Evolutionary conservation across 2,113 vertebrate genomes (phyloP), one percentile per base, ranked within the genome.

Genomic region (Noctilio leporinus): DNA sequence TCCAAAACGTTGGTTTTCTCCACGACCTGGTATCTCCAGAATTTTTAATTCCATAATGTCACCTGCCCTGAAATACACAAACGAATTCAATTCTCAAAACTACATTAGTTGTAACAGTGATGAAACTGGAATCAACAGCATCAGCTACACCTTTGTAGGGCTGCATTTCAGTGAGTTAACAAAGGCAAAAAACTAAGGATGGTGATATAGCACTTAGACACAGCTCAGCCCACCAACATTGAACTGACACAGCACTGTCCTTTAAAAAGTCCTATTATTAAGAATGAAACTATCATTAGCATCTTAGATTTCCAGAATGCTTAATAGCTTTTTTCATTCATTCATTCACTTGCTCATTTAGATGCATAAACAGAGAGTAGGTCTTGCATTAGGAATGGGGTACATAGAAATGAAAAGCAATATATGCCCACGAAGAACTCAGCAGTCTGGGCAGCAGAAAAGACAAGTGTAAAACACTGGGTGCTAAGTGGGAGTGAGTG

Each of bases 31-130:
- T 80, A 99, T 99, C 96, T 98, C 99, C 97, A 99, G 97, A 89
- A 99, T 99, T 98, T 99, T 99, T 82, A 99, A 98, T 86, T 99
- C 99, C 30, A 98, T 99, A 94, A 99, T 99, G 97, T 99, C 99
- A 97, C 99, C 99, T 89, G 99, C 99, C 98, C 99, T 99, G 96
- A 95, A 95, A 98, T 81, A 94, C 10, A 97, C 30, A 92, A 93
- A 53, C 30, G 72, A 85, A 62, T 93, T 24, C 84, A 77, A 82
- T 47, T 95, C 53, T 95, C 49, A 94, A 94, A 97, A 89, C 47
- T 12, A 17, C 35, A 69, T 20, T 3, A 49, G 47, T 85, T 81
- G n/a, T 57, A 12, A 90, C 4, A 85, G 89, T 20, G 20, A 94
- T 49, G 45, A 83, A 82, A 89, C 17, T 73, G 45, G 51, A 51